phyloP scores from a whole-genome alignment of 2,113 vertebrate species.

The Rhadina sibilatrix region DNA sequence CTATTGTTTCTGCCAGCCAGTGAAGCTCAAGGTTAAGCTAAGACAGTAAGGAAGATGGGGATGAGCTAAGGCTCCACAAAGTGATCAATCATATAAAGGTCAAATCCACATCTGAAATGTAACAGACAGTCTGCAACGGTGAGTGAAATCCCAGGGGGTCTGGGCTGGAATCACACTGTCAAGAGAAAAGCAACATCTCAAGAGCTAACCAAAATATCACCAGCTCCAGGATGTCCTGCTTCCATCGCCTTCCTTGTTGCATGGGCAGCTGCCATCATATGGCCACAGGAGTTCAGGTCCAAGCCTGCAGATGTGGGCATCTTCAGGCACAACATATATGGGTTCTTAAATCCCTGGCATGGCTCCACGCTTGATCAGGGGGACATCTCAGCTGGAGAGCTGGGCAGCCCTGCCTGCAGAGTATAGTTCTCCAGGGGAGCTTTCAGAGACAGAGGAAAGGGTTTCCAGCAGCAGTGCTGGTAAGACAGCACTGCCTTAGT shows the following conservation, averaged over 20 bases:
- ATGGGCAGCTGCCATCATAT: not conserved
- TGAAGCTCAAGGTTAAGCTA: not conserved
- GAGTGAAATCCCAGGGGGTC: not conserved
- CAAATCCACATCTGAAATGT: not conserved
- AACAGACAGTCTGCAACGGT: not conserved
- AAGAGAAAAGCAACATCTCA: not conserved
- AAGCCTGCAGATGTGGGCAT: not conserved
- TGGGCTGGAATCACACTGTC: not conserved
- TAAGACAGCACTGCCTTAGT: not conserved
- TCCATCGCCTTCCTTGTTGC: not conserved
- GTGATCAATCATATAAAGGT: not conserved
- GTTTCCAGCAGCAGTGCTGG: not conserved
- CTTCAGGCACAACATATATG: fast-evolving
- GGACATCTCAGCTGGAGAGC: not conserved
- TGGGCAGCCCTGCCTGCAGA: not conserved
- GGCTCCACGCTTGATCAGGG: not conserved
- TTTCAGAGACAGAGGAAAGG: not conserved
- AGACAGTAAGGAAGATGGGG: not conserved
- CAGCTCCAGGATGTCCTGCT: not conserved
- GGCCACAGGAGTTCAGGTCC: not conserved
- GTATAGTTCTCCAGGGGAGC: not conserved
- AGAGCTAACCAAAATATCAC: not conserved
- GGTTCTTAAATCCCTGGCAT: not conserved
- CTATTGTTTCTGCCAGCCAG: not conserved
- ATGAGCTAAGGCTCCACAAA: not conserved